phyloP scores from a whole-genome alignment of 1,140 invertebrate species.

The Lasioglossum albipes region DNA sequence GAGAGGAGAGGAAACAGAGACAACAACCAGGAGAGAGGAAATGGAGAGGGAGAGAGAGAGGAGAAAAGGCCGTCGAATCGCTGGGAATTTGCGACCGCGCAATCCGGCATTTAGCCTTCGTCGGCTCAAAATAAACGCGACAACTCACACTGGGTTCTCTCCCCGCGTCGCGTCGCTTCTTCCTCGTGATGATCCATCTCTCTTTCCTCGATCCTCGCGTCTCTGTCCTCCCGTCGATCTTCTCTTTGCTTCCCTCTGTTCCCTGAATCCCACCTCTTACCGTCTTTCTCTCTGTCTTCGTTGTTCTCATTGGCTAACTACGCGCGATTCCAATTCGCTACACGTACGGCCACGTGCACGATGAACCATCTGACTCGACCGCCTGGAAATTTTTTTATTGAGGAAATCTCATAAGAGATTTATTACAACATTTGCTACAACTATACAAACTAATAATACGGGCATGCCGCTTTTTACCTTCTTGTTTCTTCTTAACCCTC shows the following conservation, averaged over 20 bases:
- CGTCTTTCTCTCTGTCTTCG: not conserved
- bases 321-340: constrained; percentile 43
- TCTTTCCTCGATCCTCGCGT: not conserved
- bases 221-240: constrained; percentile 18
- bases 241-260: not conserved
- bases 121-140: constrained; percentile 73
- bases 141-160: constrained; percentile 60
- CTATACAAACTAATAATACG: no score
- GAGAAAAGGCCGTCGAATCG: constrained; percentile 58
- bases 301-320: constrained; percentile 26
- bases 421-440: no score
- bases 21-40: not conserved
- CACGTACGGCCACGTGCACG: constrained; percentile 41
- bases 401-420: no score
- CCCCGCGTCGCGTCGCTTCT: not conserved
- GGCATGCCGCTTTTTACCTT: no score
- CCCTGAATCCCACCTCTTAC: not conserved
- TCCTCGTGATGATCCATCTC: constrained; percentile 3
- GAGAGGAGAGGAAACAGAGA: not conserved
- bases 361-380: not conserved
- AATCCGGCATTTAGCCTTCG: constrained; percentile 71
- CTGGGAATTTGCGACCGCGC: constrained; percentile 59
- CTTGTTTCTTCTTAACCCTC: no score
- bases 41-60: constrained; percentile 17
- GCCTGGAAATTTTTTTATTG: not conserved